Conservation (phyloP, 92 coral and sea anemone species). For the Muricea muricata region DNA sequence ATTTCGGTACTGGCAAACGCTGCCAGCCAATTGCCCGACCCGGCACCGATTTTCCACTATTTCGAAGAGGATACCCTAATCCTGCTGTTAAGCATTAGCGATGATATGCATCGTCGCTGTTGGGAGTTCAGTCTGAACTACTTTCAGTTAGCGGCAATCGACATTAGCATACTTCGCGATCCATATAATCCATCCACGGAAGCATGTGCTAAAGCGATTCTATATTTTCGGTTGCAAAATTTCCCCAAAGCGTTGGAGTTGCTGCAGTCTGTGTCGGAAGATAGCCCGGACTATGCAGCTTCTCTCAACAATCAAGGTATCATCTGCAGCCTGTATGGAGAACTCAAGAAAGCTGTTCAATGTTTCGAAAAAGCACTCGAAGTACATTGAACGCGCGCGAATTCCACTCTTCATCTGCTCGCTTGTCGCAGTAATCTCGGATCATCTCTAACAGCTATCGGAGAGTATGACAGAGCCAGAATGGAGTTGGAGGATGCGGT, state of each 20-base stretch:
- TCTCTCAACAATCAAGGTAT: slow-evolving; percentile 7
- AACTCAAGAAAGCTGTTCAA: not conserved
- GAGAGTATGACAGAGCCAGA: slow-evolving; percentile 12
- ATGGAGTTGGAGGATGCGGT: not conserved
- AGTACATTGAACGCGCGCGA: not conserved
- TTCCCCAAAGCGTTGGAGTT: slow-evolving; percentile 29
- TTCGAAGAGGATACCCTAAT: slow-evolving; percentile 6
- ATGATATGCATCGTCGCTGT: not conserved
- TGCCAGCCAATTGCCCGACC: not conserved
- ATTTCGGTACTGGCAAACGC: not conserved
- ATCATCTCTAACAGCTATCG: not conserved
- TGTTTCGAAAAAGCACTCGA: not conserved
- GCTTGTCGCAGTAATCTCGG: slow-evolving; percentile 5
- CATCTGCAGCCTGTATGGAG: not conserved
- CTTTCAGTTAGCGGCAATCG: not conserved
- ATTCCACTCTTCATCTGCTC: not conserved
- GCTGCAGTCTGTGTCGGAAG: not conserved
- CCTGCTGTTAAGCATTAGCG: slow-evolving; percentile 3
- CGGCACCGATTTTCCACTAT: not conserved
- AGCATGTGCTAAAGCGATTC: not conserved
- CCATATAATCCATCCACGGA: not conserved
- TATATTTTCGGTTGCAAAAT: slow-evolving; percentile 18
- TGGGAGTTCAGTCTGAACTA: not conserved
- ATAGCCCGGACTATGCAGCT: not conserved
- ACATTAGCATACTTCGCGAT: not conserved